phyloP scores from a whole-genome alignment of 64 coral and sea anemone genomes.

The Porites australiensis region DNA sequence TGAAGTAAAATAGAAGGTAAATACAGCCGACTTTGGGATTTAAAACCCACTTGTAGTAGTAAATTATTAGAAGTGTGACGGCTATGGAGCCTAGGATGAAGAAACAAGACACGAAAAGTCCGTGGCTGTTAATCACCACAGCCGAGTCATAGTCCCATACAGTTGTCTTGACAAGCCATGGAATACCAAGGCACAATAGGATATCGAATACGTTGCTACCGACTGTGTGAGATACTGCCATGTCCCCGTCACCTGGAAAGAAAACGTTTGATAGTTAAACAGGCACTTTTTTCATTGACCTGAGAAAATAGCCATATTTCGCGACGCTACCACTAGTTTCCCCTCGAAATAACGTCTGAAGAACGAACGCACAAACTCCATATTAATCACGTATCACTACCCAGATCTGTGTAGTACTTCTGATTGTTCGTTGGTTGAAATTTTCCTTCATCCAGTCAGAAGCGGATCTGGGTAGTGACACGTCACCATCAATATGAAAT shows the following conservation, averaged over 20 bases:
- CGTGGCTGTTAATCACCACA: conserved; percentile 94
- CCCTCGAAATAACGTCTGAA: too few species aligned
- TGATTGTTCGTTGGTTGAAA: too few species aligned
- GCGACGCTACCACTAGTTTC: too few species aligned
- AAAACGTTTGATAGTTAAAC: background rate
- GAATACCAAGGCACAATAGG: conserved; percentile 89
- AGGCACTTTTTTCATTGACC: too few species aligned
- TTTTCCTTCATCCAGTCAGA: too few species aligned
- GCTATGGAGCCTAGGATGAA: conserved; percentile 96
- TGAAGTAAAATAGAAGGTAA: conserved; percentile 91
- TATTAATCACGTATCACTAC: too few species aligned
- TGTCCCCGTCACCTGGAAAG: conserved; percentile 92
- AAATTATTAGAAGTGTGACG: conserved; percentile 88
- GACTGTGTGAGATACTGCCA: conserved; percentile 96
- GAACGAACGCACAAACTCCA: too few species aligned
- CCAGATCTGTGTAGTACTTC: too few species aligned
- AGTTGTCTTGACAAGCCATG: conserved; percentile 97
- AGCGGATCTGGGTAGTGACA: too few species aligned
- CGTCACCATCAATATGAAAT: too few species aligned
- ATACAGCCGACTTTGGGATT: conserved; percentile 90
- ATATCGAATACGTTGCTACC: conserved; percentile 99
- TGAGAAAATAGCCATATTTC: too few species aligned
- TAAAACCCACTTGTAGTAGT: conserved; percentile 91
- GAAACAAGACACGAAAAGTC: conserved; percentile 94
- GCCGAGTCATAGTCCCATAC: conserved; percentile 90